Base-by-base conservation (phyloP, 2,888 invertebrate genomes). In the Limnephilus auricula region DNA sequence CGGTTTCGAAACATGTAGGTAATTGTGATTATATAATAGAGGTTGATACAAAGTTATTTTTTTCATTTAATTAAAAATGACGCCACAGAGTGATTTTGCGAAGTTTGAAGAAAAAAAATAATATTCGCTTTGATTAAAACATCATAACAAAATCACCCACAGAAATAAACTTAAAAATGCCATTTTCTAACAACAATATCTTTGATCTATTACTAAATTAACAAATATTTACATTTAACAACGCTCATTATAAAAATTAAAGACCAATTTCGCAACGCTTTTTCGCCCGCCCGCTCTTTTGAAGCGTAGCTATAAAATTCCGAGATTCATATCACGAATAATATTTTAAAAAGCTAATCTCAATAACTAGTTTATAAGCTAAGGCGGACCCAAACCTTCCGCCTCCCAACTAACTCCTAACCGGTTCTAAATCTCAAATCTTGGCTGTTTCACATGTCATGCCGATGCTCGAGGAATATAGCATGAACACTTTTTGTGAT, bases 291-390 rank as follows among this genome's bases (percentile, higher is more conserved):
- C n/a, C 25, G 65, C 9, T 65, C 65, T 65, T 65, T 25, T 25
- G 65, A n/a, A 25, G 65, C 65, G 65, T 65, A 65, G 25, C 65
- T n/a, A 65, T 25, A 65, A 65, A 65, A 65, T 80, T 80, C 32
- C 32, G 32, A 80, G 80, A 80, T 80, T 13, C 80, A 32, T 80
- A 80, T 80, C 80, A 80, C 80, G 80, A 80, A 80, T 6, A 80
- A 32, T 80, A 80, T 13, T 80, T 80, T 80, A 31, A 80, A 31
- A 80, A 31, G 32, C 80, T 32, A 80, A 80, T 80, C 80, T 32
- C 80, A 80, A 80, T 31, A 80, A 80, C 80, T 80, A 80, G 80
- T 80, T 80, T 80, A 32, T 65, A 65, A 65, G 6, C 25, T 65
- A 65, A n/a, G 25, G 65, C 15, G 80, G 31, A 2, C 12, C 31